Percentiles rank a stretch among this genome's conserved stretches.
These are phyloP conservation scores for Hemiscyllium ocellatum DNA, from an alignment of 2,113 vertebrate species.

Conservation along the genomic window DNA sequence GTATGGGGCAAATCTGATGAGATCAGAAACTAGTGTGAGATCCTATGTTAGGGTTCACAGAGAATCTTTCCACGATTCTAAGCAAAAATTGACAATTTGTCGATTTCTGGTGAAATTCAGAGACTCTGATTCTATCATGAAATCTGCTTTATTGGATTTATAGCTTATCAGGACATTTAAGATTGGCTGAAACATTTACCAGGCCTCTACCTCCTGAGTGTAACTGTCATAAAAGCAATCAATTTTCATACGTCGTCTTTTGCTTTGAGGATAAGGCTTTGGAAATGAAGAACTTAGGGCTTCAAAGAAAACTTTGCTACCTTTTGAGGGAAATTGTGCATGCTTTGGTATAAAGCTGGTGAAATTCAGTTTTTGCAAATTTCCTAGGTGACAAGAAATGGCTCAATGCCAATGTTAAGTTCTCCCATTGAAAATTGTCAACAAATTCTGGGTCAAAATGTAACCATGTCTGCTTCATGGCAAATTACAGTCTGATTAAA, in stretches of 20 bases:
- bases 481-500: not conserved
- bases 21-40: too few species aligned
- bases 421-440: not conserved
- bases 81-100: too few species aligned
- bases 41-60: too few species aligned
- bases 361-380: not conserved
- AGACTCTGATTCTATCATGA: too few species aligned
- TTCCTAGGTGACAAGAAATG: too few species aligned
- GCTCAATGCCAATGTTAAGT: not conserved
- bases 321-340: not conserved
- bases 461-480: not conserved
- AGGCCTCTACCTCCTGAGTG: too few species aligned
- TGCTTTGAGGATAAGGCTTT: not conserved
- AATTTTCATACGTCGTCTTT: not conserved
- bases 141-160: too few species aligned
- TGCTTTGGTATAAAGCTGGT: not conserved
- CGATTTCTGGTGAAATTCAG: too few species aligned
- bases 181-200: too few species aligned
- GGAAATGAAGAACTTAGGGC: not conserved
- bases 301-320: not conserved
- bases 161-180: too few species aligned
- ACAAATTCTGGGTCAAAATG: not conserved
- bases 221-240: not conserved
- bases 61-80: too few species aligned
- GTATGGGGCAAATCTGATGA: too few species aligned